These are phyloP conservation scores for Zygothrica quintamaculata DNA, from an alignment of 2,888 invertebrate species.

Conservation along the genomic window DNA sequence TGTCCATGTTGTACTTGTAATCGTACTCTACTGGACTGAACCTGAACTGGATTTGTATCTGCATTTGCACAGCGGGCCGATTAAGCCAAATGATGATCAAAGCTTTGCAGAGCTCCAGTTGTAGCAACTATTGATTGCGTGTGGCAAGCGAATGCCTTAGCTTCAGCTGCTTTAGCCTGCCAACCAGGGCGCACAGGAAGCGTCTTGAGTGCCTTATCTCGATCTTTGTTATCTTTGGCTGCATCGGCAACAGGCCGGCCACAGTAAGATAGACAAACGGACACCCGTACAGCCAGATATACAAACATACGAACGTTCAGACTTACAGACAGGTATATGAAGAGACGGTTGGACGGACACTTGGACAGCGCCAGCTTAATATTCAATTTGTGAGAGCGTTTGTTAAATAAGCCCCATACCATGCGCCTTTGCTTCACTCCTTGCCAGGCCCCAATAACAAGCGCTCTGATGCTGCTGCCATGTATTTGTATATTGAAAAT, in stretches of 20 bases:
- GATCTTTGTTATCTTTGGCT: conserved; percentile 60
- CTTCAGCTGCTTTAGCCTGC: conserved; percentile 30
- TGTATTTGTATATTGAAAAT: conserved; percentile 74
- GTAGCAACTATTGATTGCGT: conserved; percentile 69
- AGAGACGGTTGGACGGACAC: conserved; percentile 11
- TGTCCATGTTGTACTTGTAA: conserved; percentile 41
- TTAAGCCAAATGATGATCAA: conserved; percentile 77
- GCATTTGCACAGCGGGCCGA: conserved; percentile 74
- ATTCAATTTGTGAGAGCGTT: conserved; percentile 76
- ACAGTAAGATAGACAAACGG: background rate
- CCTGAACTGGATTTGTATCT: conserved; percentile 31
- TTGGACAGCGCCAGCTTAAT: conserved; percentile 64
- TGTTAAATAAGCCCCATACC: conserved; percentile 49
- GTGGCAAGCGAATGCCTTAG: conserved; percentile 61
- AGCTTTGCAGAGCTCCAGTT: conserved; percentile 61
- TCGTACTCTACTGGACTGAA: conserved; percentile 8
- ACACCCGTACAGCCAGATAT: conserved; percentile 10
- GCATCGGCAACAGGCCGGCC: conserved; percentile 45
- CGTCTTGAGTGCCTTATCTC: conserved; percentile 63
- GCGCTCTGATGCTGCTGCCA: conserved; percentile 12
- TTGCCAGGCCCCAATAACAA: background rate
- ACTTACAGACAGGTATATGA: conserved; percentile 12
- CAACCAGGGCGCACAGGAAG: conserved; percentile 64
- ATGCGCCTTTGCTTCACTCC: background rate
- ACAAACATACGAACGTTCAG: conserved; percentile 10